Evolutionary conservation across 2,888 invertebrate species (phyloP), one percentile per base, ranked within the genome.

Genomic region (Cabera pusaria): DNA sequence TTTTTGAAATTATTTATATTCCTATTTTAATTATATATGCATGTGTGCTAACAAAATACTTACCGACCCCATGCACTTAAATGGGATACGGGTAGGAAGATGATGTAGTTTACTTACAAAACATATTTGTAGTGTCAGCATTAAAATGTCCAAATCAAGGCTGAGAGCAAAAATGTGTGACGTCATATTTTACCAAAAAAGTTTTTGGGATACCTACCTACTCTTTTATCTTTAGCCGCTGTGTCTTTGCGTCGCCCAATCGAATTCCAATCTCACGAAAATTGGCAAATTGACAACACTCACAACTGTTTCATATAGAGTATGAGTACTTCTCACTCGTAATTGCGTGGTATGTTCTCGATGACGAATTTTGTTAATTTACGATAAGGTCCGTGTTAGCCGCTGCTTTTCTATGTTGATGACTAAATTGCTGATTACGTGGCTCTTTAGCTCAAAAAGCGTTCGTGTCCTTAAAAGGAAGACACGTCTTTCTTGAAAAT

Each of bases 201-300:
- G 6, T 6, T 16, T 26, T 21, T 1, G 9, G n/a, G 8, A 24
- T n/a, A 11, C n/a, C n/a, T n/a, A n/a, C n/a, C n/a, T n/a, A n/a
- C 5, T 17, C n/a, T 22, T 11, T 18, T 18, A 27, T 18, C 10
- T 22, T 9, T 7, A 23, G 10, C 7, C 19, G 12, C 12, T 22
- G 9, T 10, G 12, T 25, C 12, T 34, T 20, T 22, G 18, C 10
- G 21, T 26, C 24, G 10, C 18, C 35, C 18, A 31, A 36, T 31
- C 17, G 14, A 25, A 41, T 42, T 36, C 31, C 26, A 3, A 25
- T 31, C 14, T 32, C 5, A 22, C 26, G 12, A 31, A 31, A 32
- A 23, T 42, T 42, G 41, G 41, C 41, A 42, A 22, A 26, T 19
- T 42, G 41, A 26, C 41, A 42, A 35, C 5, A n/a, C n/a, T n/a